Evolutionary conservation across 2,113 vertebrate species (phyloP).

Genomic region (Loxodonta africana): DNA sequence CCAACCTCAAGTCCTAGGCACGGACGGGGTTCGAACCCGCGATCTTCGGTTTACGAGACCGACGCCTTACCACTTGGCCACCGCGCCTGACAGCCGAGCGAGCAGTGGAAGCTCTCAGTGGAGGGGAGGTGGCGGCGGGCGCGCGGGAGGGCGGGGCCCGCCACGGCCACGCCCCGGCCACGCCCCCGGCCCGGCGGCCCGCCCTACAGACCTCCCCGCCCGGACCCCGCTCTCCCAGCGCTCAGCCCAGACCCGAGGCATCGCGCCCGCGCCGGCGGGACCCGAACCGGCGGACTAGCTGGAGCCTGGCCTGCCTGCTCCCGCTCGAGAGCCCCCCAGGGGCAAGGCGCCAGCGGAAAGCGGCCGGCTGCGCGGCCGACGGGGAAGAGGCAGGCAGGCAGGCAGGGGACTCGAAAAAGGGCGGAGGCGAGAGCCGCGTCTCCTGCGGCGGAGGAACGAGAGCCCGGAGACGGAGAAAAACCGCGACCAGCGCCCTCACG

Average conservation of each 20-base stretch:
- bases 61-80: constrained; percentile 97
- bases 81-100: constrained; percentile 91
- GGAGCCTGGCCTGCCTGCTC: neutral
- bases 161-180: neutral
- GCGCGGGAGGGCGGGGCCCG: neutral
- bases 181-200: neutral
- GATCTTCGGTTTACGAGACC: constrained; percentile 95
- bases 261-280: neutral
- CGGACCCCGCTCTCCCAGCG: fast-evolving
- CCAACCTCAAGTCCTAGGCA: constrained; percentile 76
- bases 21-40: constrained; percentile 96
- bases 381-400: neutral
- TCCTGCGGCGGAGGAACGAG: neutral
- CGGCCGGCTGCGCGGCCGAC: neutral
- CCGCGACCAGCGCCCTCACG: no score
- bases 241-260: fast-evolving
- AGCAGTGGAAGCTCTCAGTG: constrained; percentile 84
- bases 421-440: neutral
- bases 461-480: neutral
- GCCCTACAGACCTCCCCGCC: neutral
- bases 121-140: constrained; percentile 78
- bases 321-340: neutral
- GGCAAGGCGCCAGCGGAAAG: neutral
- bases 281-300: neutral
- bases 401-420: neutral